Conservation (phyloP, 2,797 vertebrate genomes). For the Sebastes paucispinis region DNA sequence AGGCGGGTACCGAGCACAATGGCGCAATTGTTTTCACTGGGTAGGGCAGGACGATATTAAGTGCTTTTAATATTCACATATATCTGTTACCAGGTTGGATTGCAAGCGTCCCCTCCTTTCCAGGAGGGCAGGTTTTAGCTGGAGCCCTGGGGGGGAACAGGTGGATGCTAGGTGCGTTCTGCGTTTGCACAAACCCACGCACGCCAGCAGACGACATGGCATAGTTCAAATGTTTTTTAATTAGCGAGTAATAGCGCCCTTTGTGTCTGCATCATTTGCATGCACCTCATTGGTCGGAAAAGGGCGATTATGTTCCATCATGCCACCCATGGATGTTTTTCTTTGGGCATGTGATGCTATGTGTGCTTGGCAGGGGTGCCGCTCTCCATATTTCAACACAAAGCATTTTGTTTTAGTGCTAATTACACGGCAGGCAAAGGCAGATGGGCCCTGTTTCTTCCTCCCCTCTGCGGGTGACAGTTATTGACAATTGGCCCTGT, state of each 20-base stretch:
- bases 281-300: slow-evolving; percentile 35
- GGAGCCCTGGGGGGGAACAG: slow-evolving; percentile 70
- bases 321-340: slow-evolving; percentile 63
- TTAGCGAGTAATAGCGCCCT: slow-evolving; percentile 49
- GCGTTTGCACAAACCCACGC: slow-evolving; percentile 23
- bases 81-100: slow-evolving; percentile 70
- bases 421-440: slow-evolving; percentile 72
- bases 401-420: slow-evolving; percentile 68
- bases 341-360: slow-evolving; percentile 45
- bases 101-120: slow-evolving; percentile 37
- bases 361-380: slow-evolving; percentile 66
- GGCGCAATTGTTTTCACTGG: slow-evolving; percentile 53
- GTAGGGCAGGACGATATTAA: slow-evolving; percentile 58
- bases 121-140: slow-evolving; percentile 32
- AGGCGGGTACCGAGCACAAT: slow-evolving; percentile 58
- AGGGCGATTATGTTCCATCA: slow-evolving; percentile 64
- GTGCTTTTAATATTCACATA: slow-evolving; percentile 69
- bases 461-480: slow-evolving; percentile 73
- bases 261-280: slow-evolving; percentile 61
- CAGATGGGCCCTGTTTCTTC: slow-evolving; percentile 58
- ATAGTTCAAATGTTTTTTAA: slow-evolving; percentile 51
- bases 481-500: slow-evolving; percentile 77
- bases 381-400: slow-evolving; percentile 69
- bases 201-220: slow-evolving; percentile 25
- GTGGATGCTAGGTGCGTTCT: slow-evolving; percentile 57